Evolutionary conservation across 2,797 vertebrate species (phyloP), one percentile per base, ranked within the genome.

Genomic region (Semaprochilodus insignis): DNA sequence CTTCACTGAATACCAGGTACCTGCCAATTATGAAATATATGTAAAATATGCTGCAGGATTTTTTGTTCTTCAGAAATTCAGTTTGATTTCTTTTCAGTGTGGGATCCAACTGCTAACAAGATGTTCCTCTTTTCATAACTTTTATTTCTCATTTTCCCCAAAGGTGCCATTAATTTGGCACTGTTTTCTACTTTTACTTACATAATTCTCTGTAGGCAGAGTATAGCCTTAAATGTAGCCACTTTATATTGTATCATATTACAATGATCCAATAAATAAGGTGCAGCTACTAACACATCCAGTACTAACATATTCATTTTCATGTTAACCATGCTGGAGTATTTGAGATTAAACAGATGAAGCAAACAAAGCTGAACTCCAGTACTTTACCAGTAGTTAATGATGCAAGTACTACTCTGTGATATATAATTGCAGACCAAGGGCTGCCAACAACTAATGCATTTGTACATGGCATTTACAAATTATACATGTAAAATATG

Each of bases 391-490:
- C 27, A 44, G 44, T 48, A 15, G 55, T 74, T 66, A 27, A 40
- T 66, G 51, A 44, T 14, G 36, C 52, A 31, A 75, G 7, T 55
- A 66, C 25, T 63, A 17, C 34, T 15, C 34, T 65, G 57, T 44
- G 62, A 82, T 44, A 48, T 72, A 31, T 40, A n/a, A 77, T 25
- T 44, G 27, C 44, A 77, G 48, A 74, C 52, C 31, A 48, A 70
- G 19, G 6, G 23, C 0, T 55, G 31, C 65, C 74, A 72, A 23
- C 48, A 82, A 71, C 51, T 25, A 55, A 71, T 34, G 48, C n/a
- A 75, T 73, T 23, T 21, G 34, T 81, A 81, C 65, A 84, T 70
- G n/a, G 23, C 74, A 54, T 77, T 77, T 78, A 21, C n/a, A 59
- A 65, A 74, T 63, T 74, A 25, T 65, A 34, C 51, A 62, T 15